Conservation (phyloP, 2,888 invertebrate species). For the Scelioninae gen. 1 region DNA sequence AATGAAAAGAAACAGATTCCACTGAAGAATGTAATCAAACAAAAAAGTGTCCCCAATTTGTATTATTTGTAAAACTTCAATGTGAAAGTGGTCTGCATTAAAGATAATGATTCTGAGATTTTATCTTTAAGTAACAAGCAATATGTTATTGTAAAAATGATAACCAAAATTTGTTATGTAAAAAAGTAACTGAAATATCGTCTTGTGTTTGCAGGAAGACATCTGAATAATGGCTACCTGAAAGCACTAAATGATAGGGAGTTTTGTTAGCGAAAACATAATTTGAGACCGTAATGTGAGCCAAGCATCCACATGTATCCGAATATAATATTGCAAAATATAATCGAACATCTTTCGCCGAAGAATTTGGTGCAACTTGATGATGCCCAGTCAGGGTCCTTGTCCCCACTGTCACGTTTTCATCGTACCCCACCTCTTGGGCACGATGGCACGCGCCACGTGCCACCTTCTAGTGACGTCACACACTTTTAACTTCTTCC, state of each 20-base stretch:
- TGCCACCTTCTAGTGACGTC: conserved; percentile 81
- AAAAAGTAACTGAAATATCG: too few species aligned
- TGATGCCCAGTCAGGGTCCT: conserved; percentile 58
- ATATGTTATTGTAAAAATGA: conserved; percentile 6
- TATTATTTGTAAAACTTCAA: conserved; percentile 19
- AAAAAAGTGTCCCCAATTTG: neutral
- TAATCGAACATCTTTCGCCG: conserved; percentile 51
- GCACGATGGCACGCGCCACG: conserved; percentile 80
- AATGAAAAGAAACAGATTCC: conserved; percentile 38
- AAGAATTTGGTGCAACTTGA: conserved; percentile 53
- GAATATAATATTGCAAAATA: conserved; percentile 60
- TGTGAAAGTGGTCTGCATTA: neutral
- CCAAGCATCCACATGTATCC: conserved; percentile 30
- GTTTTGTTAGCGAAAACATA: conserved; percentile 44
- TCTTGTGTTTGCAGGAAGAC: conserved; percentile 9
- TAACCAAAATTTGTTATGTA: conserved; percentile 7
- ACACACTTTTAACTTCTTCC: conserved; percentile 70
- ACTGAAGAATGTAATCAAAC: conserved; percentile 31
- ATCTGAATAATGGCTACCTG: conserved; percentile 7
- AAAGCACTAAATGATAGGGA: conserved; percentile 6
- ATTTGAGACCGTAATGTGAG: conserved; percentile 55
- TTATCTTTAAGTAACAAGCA: conserved; percentile 16
- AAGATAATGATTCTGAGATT: conserved; percentile 31
- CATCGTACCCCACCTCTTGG: conserved; percentile 52
- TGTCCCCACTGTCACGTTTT: conserved; percentile 65